phyloP scores from a whole-genome alignment of 2,888 invertebrate species.

The Calameuta pallipes region DNA sequence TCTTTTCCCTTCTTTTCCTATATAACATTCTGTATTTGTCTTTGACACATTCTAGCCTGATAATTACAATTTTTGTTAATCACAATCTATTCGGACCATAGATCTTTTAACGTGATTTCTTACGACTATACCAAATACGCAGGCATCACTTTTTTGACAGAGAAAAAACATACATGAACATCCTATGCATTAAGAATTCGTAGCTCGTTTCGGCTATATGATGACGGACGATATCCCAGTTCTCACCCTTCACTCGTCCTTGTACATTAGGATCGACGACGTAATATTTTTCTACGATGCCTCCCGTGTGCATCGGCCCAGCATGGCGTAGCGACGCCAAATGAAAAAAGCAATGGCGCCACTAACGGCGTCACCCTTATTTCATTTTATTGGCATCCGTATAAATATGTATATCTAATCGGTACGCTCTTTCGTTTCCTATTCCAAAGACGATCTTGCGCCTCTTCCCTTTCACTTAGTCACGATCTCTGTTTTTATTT shows the following conservation, averaged over 20 bases:
- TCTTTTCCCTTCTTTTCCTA: too few relatives aligned
- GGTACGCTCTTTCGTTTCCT: background rate
- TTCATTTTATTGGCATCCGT: background rate
- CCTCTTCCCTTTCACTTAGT: background rate
- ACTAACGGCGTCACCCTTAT: background rate
- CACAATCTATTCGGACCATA: background rate
- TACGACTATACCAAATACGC: background rate
- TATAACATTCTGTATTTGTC: background rate
- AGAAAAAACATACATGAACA: background rate
- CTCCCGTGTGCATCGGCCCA: background rate
- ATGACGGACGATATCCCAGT: background rate
- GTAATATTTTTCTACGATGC: background rate
- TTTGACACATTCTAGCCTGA: conserved; percentile 22
- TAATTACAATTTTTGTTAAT: conserved; percentile 17
- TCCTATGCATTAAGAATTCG: background rate
- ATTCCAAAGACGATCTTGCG: background rate
- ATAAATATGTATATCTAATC: background rate
- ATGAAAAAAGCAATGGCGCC: background rate
- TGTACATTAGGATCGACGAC: background rate
- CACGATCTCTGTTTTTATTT: background rate
- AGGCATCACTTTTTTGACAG: background rate
- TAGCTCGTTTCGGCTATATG: background rate
- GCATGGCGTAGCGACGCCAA: background rate
- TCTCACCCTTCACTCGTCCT: background rate
- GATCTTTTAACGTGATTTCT: too few relatives aligned